A percentile compares a stretch with the other conserved stretches of the same genome.
Evolutionary conservation across 2,888 invertebrate species (phyloP).

Genomic region (Marasmarcha lunaedactyla): DNA sequence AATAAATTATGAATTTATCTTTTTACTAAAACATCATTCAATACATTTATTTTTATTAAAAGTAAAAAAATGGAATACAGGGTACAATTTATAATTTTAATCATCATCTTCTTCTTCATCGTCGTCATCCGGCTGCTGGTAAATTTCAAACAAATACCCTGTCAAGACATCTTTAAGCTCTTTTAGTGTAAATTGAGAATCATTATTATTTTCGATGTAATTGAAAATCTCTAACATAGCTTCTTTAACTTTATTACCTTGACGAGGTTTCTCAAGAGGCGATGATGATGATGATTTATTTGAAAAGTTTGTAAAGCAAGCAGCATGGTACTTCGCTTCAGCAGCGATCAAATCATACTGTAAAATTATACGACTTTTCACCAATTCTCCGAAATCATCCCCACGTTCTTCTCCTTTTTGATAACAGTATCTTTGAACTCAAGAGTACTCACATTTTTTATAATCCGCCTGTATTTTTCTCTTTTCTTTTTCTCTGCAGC

Average conservation of each 20-base stretch:
- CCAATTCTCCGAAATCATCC: constrained; percentile 25
- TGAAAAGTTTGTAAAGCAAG: constrained; percentile 30
- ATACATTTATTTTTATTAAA: no score
- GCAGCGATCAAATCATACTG: constrained; percentile 25
- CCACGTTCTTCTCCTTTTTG: constrained; percentile 28
- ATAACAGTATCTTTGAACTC: constrained; percentile 29
- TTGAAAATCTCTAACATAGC: constrained; percentile 31
- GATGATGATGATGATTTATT: constrained; percentile 23
- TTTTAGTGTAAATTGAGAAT: constrained; percentile 34
- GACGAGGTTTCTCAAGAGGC: constrained; percentile 21
- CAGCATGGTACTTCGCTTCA: constrained; percentile 30
- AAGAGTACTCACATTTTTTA: constrained; percentile 26
- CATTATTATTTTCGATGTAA: constrained; percentile 32
- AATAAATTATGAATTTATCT: no score
- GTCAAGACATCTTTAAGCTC: constrained; percentile 27
- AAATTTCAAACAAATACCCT: constrained; percentile 26
- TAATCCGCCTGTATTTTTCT: constrained; percentile 23
- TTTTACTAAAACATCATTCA: no score
- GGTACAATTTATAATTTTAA: no score
- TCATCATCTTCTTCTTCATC: no score
- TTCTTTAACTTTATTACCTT: constrained; percentile 30
- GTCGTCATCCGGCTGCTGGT: no score
- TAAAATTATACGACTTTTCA: constrained; percentile 22
- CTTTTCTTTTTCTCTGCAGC: constrained; percentile 26
- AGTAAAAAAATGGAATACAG: no score